Evolutionary conservation across 2,888 invertebrate genomes (phyloP), one percentile per base, ranked within the genome.

Genomic region (Phymatocera aterrima): DNA sequence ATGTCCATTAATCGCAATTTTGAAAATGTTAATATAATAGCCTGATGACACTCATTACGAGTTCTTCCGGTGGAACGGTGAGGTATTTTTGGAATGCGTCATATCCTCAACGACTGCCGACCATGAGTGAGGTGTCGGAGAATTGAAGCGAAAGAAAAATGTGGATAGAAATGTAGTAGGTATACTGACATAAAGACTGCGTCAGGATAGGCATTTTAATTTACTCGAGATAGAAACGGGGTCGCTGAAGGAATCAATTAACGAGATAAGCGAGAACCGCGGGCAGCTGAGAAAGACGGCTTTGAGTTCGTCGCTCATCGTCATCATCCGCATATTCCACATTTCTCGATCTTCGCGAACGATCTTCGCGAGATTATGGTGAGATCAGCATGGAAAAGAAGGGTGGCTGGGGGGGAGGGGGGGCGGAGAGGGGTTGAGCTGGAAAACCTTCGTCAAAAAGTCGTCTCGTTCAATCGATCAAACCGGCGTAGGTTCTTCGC

Each of bases 161-260:
- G 12, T 51, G 24, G 10, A 18, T 31, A 18, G 31, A 12, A 28
- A 10, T n/a, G 8, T 4, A 24, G 28, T 24, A 28, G 18, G 34
- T 68, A 43, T 68, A 43, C 46, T 46, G 28, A 18, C 61, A 64
- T 64, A 64, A 64, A 64, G 34, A 64, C 61, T 64, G 61, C 10
- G n/a, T n/a, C n/a, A 31, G n/a, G 68, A 28, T 15, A 40, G 75
- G 75, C 57, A 75, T 75, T 75, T 75, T 75, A 75, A 75, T 75
- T 57, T 60, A 75, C 57, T 60, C 28, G 75, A 57, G 37, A n/a
- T n/a, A n/a, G n/a, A n/a, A 12, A 40, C 21, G 46, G 34, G 57
- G 40, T 75, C 57, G 75, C 15, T 21, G 43, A 24, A 75, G 40
- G 75, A 57, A 75, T 75, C 75, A 75, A 75, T 75, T 75, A 75